Evolutionary conservation across 1,140 invertebrate genomes (phyloP).

Genomic region (Pseudoatta argentina): DNA sequence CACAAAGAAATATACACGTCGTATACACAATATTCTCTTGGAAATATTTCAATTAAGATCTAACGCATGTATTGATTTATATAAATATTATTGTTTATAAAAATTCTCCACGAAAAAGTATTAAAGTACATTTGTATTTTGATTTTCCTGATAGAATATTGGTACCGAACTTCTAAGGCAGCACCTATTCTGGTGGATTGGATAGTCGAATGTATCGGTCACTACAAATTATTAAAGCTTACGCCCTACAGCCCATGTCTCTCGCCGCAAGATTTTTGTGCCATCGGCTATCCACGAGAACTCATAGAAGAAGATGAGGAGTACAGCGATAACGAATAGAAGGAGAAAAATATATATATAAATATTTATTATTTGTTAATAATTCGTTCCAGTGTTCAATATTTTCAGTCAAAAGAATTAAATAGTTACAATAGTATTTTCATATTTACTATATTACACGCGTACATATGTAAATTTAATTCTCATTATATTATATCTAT

Average conservation of each 20-base stretch:
- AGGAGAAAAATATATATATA: neutral
- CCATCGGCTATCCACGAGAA: slow-evolving; percentile 53
- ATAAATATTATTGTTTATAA: neutral
- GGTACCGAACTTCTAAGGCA: slow-evolving; percentile 66
- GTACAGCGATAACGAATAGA: neutral
- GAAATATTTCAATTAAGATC: neutral
- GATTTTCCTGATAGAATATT: slow-evolving; percentile 60
- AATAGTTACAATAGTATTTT: neutral
- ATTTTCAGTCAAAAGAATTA: neutral
- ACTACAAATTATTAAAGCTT: slow-evolving; percentile 77
- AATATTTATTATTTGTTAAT: neutral
- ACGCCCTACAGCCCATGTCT: slow-evolving; percentile 69
- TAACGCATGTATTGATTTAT: neutral
- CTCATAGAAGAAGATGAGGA: slow-evolving; percentile 72
- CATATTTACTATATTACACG: neutral
- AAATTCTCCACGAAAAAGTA: neutral
- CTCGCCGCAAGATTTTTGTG: slow-evolving; percentile 28
- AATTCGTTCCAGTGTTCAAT: neutral
- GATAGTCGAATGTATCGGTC: slow-evolving; percentile 79
- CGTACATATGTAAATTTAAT: neutral
- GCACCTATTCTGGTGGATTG: slow-evolving; percentile 75
- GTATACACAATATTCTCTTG: neutral
- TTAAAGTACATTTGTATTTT: slow-evolving; percentile 1
- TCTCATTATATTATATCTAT: neutral
- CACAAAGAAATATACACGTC: neutral